Percentiles rank a stretch among this genome's conserved stretches.
Conservation (phyloP, 2,113 vertebrate species). For the Todiramphus saurophagus region DNA sequence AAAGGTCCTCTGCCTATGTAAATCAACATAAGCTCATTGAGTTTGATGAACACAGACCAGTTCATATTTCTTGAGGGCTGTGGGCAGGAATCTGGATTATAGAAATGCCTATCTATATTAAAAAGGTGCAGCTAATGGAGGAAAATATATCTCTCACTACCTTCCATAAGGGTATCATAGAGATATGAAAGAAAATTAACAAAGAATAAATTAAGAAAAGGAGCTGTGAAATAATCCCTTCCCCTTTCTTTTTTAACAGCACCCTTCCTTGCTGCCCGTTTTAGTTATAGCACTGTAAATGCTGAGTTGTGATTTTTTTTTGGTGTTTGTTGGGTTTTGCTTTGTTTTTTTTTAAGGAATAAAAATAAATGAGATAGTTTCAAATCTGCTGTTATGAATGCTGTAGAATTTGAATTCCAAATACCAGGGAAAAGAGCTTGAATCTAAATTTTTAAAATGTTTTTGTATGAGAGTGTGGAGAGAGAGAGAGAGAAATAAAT, state of each 20-base stretch:
- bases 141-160: background rate
- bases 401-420: background rate
- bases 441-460: background rate
- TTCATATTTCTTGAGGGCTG: background rate
- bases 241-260: background rate
- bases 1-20: background rate
- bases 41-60: background rate
- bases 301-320: rapidly evolving
- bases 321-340: background rate
- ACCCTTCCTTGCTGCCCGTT: background rate
- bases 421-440: background rate
- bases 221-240: background rate
- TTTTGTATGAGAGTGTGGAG: background rate
- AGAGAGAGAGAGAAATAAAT: background rate
- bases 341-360: background rate
- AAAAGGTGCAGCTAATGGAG: background rate
- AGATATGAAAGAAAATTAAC: background rate
- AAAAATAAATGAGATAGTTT: background rate
- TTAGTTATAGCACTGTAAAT: background rate
- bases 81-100: background rate
- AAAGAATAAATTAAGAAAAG: background rate
- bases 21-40: background rate
- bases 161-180: rapidly evolving
- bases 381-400: background rate
- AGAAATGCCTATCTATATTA: background rate